These are phyloP conservation scores for Suillia variegata DNA, from an alignment of 2,888 invertebrate species.

Conservation along the genomic window DNA sequence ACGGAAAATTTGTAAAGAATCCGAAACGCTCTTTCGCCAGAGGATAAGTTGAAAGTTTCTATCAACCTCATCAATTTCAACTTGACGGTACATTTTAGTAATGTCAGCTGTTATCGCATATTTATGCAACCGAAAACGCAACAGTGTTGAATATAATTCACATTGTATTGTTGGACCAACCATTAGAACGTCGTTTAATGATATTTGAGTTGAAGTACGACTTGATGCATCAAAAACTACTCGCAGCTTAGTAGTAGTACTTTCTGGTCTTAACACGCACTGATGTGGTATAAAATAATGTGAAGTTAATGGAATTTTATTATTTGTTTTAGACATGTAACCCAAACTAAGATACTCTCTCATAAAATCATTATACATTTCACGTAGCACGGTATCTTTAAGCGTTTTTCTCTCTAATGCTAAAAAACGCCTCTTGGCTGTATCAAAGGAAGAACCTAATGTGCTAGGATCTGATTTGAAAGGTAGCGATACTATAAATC, in stretches of 20 bases:
- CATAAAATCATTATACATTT: conserved; percentile 20
- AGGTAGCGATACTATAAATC: conserved; percentile 11
- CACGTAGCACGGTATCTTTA: conserved; percentile 11
- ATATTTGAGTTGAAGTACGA: conserved; percentile 18
- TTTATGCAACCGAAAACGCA: conserved; percentile 6
- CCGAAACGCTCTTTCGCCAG: not conserved
- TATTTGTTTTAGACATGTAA: conserved; percentile 19
- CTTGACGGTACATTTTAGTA: conserved; percentile 8
- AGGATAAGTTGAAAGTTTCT: not conserved
- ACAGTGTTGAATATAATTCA: conserved; percentile 10
- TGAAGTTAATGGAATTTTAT: conserved; percentile 6
- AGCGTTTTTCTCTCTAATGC: conserved; percentile 11
- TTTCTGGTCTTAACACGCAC: conserved; percentile 16
- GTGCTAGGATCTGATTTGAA: conserved; percentile 11
- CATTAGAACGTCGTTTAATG: conserved; percentile 23
- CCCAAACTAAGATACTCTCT: conserved; percentile 24
- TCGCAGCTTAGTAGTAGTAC: conserved; percentile 19
- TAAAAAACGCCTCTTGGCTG: not conserved
- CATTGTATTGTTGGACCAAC: conserved; percentile 16
- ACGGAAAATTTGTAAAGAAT: not conserved
- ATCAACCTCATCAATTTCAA: not conserved
- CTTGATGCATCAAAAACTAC: conserved; percentile 22
- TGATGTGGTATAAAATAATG: conserved; percentile 26
- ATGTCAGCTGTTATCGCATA: conserved; percentile 10
- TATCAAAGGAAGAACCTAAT: conserved; percentile 7